These are phyloP conservation scores for Mus musculus DNA, from an alignment of 2,113 vertebrate species.

Conservation along the genomic window DNA sequence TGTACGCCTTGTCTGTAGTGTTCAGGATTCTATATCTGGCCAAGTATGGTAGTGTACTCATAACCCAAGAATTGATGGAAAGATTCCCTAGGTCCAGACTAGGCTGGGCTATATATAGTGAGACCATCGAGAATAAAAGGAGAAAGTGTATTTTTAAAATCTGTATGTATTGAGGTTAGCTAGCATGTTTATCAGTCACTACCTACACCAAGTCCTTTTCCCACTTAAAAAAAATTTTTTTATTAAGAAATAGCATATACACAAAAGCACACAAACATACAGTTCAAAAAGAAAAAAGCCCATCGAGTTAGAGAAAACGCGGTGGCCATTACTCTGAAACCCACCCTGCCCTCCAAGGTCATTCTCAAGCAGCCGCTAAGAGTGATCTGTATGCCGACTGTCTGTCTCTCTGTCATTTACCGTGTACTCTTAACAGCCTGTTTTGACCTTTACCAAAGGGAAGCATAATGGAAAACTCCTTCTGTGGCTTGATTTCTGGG, in stretches of 20 bases:
- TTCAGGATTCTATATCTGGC: not conserved
- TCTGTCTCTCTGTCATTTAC: slow-evolving; percentile 9
- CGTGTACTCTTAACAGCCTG: slow-evolving; percentile 4
- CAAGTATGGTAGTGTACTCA: no score
- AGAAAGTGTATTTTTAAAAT: not conserved
- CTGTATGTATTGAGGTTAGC: not conserved
- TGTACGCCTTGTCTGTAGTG: not conserved
- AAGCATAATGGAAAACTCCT: not conserved
- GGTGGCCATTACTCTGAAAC: slow-evolving; percentile 27
- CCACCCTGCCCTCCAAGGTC: not conserved
- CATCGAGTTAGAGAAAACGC: slow-evolving; percentile 33
- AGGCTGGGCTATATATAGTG: not conserved
- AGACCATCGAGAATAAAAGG: not conserved
- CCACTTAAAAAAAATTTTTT: slow-evolving; percentile 61
- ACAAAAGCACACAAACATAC: slow-evolving; percentile 74
- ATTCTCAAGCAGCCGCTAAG: not conserved
- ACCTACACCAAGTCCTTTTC: slow-evolving; percentile 70
- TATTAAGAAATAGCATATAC: slow-evolving; percentile 76
- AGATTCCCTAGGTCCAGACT: not conserved
- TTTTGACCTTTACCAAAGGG: slow-evolving; percentile 38
- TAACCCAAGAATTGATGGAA: not conserved
- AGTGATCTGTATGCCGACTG: not conserved
- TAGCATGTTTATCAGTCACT: slow-evolving; percentile 52
- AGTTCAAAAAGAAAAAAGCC: slow-evolving; percentile 49
- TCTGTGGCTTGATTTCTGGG: slow-evolving; percentile 35